phyloP scores from a whole-genome alignment of 2,888 invertebrate species.

The Hyposoter dolosus region DNA sequence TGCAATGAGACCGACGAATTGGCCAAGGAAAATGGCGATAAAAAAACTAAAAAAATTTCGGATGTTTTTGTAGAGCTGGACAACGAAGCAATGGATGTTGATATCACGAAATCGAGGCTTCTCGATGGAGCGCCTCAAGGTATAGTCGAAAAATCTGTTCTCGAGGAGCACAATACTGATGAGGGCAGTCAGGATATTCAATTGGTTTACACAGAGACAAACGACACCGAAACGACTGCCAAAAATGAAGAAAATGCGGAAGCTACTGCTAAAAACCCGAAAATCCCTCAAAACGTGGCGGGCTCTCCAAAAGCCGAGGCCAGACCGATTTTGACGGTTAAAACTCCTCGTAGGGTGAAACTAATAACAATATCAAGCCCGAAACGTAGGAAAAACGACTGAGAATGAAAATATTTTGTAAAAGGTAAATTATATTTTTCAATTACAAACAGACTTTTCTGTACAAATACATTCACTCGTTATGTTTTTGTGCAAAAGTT shows the following conservation, averaged over 20 bases:
- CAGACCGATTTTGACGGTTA: constrained; percentile 80
- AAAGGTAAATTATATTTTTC: constrained; percentile 60
- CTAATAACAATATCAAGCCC: constrained; percentile 93
- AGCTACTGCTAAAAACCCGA: not conserved
- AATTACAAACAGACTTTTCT: constrained; percentile 69
- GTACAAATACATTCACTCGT: constrained; percentile 38
- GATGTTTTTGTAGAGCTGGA: constrained; percentile 74
- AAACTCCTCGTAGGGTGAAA: constrained; percentile 89
- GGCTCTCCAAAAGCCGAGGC: constrained; percentile 74
- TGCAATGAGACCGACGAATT: not conserved
- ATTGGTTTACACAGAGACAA: constrained; percentile 87
- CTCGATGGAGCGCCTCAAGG: not conserved
- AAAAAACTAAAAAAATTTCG: constrained; percentile 13
- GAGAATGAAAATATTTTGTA: constrained; percentile 42
- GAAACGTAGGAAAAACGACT: constrained; percentile 88
- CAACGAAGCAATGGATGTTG: constrained; percentile 81
- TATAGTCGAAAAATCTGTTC: constrained; percentile 45
- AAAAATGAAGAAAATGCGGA: constrained; percentile 48
- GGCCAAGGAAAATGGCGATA: not conserved
- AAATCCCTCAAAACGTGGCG: constrained; percentile 66
- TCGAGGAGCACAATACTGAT: constrained; percentile 29
- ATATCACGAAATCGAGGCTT: constrained; percentile 71
- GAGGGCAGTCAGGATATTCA: constrained; percentile 87
- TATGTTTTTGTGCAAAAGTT: constrained; percentile 8
- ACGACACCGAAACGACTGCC: constrained; percentile 70